phyloP scores from a whole-genome alignment of 2,888 invertebrate species.

The Tetropium fuscum region DNA sequence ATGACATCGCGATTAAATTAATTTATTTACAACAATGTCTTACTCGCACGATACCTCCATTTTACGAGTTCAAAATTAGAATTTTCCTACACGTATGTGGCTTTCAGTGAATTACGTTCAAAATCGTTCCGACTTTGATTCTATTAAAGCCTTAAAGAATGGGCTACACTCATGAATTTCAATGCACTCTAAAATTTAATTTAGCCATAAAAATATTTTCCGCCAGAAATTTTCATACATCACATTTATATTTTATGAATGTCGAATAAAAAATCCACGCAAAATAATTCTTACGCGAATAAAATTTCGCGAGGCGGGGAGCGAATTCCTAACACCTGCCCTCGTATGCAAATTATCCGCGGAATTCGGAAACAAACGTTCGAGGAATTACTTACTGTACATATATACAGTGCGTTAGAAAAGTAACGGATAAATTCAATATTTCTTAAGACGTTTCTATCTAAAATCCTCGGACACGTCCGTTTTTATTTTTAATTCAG shows the following conservation, averaged over 20 bases:
- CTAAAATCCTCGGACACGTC: too few species aligned
- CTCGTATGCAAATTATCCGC: constrained; percentile 15
- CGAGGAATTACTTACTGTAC: neutral
- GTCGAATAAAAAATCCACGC: constrained; percentile 33
- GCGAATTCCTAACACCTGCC: constrained; percentile 18
- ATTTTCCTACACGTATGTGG: neutral
- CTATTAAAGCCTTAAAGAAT: constrained; percentile 26
- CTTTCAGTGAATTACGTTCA: neutral
- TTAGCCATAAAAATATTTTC: constrained; percentile 30
- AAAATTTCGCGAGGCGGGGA: constrained; percentile 20
- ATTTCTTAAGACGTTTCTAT: too few species aligned
- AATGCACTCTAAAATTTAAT: constrained; percentile 30
- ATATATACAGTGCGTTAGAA: too few species aligned
- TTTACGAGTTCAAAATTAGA: neutral
- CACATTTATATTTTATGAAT: constrained; percentile 32
- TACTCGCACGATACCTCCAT: neutral
- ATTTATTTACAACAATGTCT: too few species aligned
- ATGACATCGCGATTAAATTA: too few species aligned
- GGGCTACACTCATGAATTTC: constrained; percentile 28
- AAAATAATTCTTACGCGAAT: constrained; percentile 29
- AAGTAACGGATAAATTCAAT: too few species aligned
- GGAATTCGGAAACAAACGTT: constrained; percentile 15
- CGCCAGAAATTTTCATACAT: constrained; percentile 30
- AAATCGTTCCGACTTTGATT: constrained; percentile 16
- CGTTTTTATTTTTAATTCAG: too few species aligned